A percentile compares a stretch with the other conserved stretches of the same genome.
These are phyloP conservation scores for Metopia argyrocephala DNA, from an alignment of 2,888 invertebrate genomes.

Conservation along the genomic window DNA sequence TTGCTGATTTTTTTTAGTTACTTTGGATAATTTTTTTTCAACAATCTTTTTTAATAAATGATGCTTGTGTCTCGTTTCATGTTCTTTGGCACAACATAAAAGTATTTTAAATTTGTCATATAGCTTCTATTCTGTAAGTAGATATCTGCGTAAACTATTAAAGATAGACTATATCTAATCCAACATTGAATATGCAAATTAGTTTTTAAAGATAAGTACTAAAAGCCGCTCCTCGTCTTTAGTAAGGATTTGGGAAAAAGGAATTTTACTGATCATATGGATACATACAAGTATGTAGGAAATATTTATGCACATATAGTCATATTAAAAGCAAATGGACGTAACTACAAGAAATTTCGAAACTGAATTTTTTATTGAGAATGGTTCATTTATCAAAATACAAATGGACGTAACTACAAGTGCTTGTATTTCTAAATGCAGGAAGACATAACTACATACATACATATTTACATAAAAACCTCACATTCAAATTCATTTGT, in stretches of 20 bases:
- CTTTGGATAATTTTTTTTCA: constrained; percentile 12
- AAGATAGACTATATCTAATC: constrained; percentile 46
- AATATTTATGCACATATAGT: no score
- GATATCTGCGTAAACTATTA: not conserved
- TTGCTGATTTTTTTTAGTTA: constrained; percentile 8
- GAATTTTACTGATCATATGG: no score
- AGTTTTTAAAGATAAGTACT: constrained; percentile 40
- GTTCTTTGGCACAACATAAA: constrained; percentile 59
- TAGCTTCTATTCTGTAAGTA: no score
- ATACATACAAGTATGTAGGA: no score
- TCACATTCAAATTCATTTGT: no score
- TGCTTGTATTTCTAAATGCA: no score
- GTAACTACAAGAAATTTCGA: no score
- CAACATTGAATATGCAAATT: constrained; percentile 59
- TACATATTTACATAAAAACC: not conserved
- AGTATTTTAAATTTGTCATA: constrained; percentile 64
- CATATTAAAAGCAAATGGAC: no score
- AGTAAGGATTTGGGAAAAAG: no score
- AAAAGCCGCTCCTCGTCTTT: no score
- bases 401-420: constrained; percentile 25
- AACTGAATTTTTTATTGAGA: not conserved
- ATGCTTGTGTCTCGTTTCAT: constrained; percentile 61
- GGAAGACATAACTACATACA: no score
- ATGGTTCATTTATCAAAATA: not conserved
- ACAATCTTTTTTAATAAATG: constrained; percentile 55